Percentiles rank a stretch among this genome's conserved stretches.
Conservation (phyloP, 23 tunicate genomes). For the Trididemnum miniatum region DNA sequence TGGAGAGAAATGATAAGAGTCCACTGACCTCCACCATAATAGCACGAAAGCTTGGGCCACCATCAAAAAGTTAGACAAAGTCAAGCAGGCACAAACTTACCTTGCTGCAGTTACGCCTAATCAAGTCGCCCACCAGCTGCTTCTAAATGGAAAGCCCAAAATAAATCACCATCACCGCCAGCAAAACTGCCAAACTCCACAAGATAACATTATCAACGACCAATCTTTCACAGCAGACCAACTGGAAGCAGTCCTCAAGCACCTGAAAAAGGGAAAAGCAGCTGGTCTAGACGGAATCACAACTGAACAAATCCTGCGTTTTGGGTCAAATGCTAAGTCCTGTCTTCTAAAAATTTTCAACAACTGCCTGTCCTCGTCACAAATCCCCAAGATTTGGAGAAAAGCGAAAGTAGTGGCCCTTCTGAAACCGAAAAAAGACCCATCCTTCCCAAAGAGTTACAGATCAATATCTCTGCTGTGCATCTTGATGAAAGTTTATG, state of each 20-base stretch:
- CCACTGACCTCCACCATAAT: background rate
- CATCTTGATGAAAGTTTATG: background rate
- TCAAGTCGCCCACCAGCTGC: background rate
- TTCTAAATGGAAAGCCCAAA: background rate
- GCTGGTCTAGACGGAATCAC: background rate
- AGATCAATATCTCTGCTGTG: background rate
- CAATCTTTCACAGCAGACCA: background rate
- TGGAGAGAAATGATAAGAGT: background rate
- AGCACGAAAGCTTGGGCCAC: background rate
- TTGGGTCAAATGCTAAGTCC: background rate
- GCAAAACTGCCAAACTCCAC: background rate
- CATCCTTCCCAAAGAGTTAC: background rate
- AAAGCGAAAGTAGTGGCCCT: background rate
- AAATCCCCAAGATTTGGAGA: background rate
- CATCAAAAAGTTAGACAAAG: background rate
- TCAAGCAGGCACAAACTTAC: background rate
- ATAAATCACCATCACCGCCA: too few species aligned
- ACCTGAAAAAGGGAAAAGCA: background rate
- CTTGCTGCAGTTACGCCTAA: background rate
- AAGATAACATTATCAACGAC: background rate
- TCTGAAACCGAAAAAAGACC: background rate
- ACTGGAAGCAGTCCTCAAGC: background rate
- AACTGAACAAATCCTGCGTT: background rate
- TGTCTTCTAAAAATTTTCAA: background rate
- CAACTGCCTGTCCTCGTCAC: background rate